phyloP scores from a whole-genome alignment of 2,797 vertebrate species.

The Distichodus sexfasciatus region DNA sequence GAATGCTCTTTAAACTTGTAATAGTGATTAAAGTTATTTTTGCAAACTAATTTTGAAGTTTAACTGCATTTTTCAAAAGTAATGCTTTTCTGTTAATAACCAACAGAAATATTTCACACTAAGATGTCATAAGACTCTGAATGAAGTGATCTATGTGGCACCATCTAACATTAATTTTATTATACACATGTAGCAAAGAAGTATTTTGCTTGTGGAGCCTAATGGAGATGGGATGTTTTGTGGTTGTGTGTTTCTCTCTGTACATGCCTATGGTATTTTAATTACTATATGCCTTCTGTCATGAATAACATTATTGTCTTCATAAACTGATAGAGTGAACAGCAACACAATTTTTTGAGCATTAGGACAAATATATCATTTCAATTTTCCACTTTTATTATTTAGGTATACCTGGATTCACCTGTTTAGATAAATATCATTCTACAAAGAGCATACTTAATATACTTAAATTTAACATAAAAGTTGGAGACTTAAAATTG shows the following conservation, averaged over 20 bases:
- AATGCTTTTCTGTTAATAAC: background rate
- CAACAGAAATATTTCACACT: no score
- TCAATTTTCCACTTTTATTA: no score
- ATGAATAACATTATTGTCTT: constrained; percentile 33
- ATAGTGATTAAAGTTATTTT: background rate
- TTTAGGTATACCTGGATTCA: no score
- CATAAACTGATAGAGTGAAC: constrained; percentile 35
- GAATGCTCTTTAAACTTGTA: background rate
- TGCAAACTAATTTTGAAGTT: background rate
- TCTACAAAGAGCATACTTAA: no score
- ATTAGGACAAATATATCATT: no score
- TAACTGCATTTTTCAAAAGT: background rate
- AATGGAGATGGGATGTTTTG: background rate
- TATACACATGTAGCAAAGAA: no score
- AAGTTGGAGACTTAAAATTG: no score
- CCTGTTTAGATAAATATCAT: no score
- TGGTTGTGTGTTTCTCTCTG: background rate
- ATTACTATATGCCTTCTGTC: constrained; percentile 2
- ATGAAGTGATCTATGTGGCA: no score
- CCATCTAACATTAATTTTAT: no score
- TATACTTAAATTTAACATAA: no score
- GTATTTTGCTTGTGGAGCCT: background rate
- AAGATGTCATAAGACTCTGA: background rate
- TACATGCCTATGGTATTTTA: background rate
- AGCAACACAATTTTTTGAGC: constrained; percentile 32